Evolutionary conservation across 2,888 invertebrate genomes (phyloP), one percentile per base, ranked within the genome.

Genomic region (Luperina testacea): DNA sequence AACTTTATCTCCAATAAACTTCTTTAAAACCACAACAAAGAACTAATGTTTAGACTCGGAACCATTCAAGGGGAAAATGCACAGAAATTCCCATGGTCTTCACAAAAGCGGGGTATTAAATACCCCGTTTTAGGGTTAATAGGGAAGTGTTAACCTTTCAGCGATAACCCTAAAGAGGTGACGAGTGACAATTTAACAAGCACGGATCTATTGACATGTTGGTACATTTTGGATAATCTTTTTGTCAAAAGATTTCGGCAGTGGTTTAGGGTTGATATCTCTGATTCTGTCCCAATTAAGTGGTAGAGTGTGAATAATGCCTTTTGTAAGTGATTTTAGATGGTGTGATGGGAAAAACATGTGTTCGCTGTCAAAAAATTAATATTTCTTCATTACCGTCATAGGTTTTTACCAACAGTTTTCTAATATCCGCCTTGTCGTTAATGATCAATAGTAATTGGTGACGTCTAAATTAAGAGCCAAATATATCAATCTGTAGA

Each of bases 1-100:
- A 90, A 89, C 81, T 88, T 84, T 84, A 90, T 87, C 88, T 64
- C 80, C 90, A 90, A 92, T 92, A 92, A 91, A 86, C 75, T 59
- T 75, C 83, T 83, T 91, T 90, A 88, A 77, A 90, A 89, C 94
- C 94, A 90, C 88, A 94, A 94, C 94, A 92, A 93, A 93, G 91
- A 87, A 90, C 90, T 90, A 91, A 92, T 95, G 94, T 96, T 96
- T 96, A 90, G 94, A 95, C 92, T 92, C 85, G 87, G 32, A 89
- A 68, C 92, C 90, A 95, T 95, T 96, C 89, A 95, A 91, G 93
- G 92, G 91, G 93, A 94, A 95, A 95, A 94, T 94, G 89, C 92
- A 91, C 83, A 88, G 90, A 93, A 91, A 93, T 96, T 96, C 96
- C 96, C 96, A 96, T 92, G 92, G 91, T 88, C 86, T 89, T 84